Evolutionary conservation across 2,888 invertebrate species (phyloP).

Genomic region (Drosophila tanythrix): DNA sequence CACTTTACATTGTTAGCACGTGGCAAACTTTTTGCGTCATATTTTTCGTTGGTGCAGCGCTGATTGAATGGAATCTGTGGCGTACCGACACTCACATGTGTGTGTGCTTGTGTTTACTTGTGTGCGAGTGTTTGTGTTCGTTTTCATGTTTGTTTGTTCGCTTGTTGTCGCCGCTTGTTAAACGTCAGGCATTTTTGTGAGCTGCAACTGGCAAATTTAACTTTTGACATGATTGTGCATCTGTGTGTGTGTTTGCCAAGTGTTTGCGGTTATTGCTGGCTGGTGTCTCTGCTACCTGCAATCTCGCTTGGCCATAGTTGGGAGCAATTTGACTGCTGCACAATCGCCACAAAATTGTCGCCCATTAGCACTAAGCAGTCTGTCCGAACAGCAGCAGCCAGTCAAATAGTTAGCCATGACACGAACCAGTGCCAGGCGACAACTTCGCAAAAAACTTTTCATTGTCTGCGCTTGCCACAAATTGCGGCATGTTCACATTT

Average conservation of each 20-base stretch:
- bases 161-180: constrained; percentile 54
- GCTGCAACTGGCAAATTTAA: constrained; percentile 50
- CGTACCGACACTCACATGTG: constrained; percentile 7
- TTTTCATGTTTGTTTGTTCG: constrained; percentile 50
- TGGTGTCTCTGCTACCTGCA: constrained; percentile 36
- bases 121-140: constrained; percentile 9
- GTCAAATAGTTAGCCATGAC: constrained; percentile 47
- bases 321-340: constrained; percentile 48
- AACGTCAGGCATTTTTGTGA: constrained; percentile 51
- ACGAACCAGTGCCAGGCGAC: constrained; percentile 41
- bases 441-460: constrained; percentile 10
- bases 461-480: background rate
- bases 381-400: constrained; percentile 20
- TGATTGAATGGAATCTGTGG: constrained; percentile 62
- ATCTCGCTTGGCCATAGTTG: constrained; percentile 34
- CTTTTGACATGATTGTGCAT: constrained; percentile 11
- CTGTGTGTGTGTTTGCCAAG: constrained; percentile 26
- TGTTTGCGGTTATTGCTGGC: constrained; percentile 44
- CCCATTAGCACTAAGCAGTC: constrained; percentile 51
- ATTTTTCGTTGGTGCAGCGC: constrained; percentile 34
- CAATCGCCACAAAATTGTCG: constrained; percentile 44
- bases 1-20: constrained; percentile 63
- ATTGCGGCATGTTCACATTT: background rate
- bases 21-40: constrained; percentile 50
- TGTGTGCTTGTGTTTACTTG: constrained; percentile 3